Percentiles rank a stretch among this genome's conserved stretches.
phyloP scores from a whole-genome alignment of 1,140 invertebrate genomes.

The Penaeus vannamei region DNA sequence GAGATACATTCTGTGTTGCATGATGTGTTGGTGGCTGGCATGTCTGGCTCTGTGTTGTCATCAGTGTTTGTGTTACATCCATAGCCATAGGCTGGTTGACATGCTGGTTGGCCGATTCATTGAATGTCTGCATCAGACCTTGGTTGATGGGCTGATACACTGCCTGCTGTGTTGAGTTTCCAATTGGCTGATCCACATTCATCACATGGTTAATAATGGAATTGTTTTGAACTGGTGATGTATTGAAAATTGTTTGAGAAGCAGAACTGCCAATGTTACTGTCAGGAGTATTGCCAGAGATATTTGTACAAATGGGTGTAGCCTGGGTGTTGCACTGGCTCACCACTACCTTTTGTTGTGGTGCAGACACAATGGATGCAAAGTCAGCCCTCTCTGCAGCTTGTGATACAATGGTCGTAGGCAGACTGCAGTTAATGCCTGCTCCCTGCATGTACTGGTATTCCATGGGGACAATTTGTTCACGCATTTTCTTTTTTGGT shows the following conservation, averaged over 20 bases:
- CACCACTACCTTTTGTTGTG: too few relatives aligned
- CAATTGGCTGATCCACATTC: not conserved
- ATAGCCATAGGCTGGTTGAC: not conserved
- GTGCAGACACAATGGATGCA: too few relatives aligned
- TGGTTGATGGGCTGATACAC: not conserved
- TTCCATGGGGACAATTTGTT: not conserved
- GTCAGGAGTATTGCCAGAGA: too few relatives aligned
- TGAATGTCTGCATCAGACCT: constrained; percentile 25
- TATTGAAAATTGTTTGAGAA: too few relatives aligned
- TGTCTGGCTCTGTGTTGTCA: not conserved
- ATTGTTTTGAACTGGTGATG: too few relatives aligned
- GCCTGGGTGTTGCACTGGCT: too few relatives aligned
- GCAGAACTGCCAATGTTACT: too few relatives aligned
- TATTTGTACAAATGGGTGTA: too few relatives aligned
- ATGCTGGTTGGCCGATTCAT: not conserved
- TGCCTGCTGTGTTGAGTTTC: not conserved
- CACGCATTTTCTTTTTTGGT: constrained; percentile 42
- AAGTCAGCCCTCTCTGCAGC: not conserved
- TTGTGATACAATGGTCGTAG: not conserved
- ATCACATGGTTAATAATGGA: not conserved
- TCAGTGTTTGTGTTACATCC: not conserved
- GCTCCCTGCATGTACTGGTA: constrained; percentile 24
- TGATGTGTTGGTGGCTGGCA: not conserved
- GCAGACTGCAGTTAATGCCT: not conserved
- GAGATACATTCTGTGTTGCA: not conserved